Percentiles rank a stretch among this genome's conserved stretches.
Evolutionary conservation across 2,113 vertebrate genomes (phyloP).

Genomic region (Notarius quadriscutis): DNA sequence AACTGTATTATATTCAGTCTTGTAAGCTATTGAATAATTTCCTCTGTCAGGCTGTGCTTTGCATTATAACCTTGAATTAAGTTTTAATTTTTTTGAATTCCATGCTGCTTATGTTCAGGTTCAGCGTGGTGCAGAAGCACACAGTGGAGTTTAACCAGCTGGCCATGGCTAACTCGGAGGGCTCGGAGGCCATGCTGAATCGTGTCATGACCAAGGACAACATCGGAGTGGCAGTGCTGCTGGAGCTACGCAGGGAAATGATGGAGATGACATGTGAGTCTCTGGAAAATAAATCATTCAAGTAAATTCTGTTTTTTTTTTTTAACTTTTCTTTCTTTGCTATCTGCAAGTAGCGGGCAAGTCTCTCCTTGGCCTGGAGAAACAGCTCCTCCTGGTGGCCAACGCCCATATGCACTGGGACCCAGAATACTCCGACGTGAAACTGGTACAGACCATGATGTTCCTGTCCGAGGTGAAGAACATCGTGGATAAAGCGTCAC

Average conservation of each 20-base stretch:
- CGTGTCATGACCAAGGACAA: conserved; percentile 99
- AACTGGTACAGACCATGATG: conserved; percentile 99
- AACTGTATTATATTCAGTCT: not conserved
- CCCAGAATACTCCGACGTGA: conserved; percentile 95
- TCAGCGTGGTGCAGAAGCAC: conserved; percentile 94
- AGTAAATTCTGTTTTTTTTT: not conserved
- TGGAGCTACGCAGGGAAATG: conserved; percentile 91
- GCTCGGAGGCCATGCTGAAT: conserved; percentile 96
- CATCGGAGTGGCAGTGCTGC: conserved; percentile 91
- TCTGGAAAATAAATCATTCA: not conserved
- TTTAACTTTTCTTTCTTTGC: no score
- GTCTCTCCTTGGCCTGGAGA: conserved; percentile 85
- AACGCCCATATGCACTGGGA: conserved; percentile 99
- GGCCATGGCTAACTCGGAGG: conserved; percentile 98
- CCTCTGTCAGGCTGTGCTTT: not conserved
- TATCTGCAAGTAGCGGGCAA: conserved; percentile 79
- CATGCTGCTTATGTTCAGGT: conserved; percentile 71
- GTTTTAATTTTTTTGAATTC: not conserved
- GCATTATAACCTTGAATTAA: not conserved
- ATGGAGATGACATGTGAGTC: conserved; percentile 92
- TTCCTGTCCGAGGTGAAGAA: conserved; percentile 98
- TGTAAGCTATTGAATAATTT: not conserved
- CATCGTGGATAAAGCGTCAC: conserved; percentile 94
- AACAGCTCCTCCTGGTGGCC: conserved; percentile 92
- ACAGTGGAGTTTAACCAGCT: conserved; percentile 98